phyloP scores from a whole-genome alignment of 2,797 vertebrate genomes.

The Danio albolineatus region DNA sequence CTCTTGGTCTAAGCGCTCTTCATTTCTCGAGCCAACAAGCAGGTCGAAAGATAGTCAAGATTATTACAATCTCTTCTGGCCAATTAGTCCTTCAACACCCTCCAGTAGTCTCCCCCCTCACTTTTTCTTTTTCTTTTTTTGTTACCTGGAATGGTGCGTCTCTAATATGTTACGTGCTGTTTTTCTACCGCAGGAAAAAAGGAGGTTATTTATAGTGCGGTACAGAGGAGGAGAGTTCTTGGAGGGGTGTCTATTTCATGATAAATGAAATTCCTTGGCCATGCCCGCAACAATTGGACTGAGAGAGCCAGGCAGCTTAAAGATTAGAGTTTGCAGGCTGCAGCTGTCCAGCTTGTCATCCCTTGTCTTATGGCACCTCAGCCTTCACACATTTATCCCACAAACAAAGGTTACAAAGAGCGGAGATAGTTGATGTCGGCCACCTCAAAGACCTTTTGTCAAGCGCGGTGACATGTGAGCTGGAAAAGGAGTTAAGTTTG shows the following conservation, averaged over 20 bases:
- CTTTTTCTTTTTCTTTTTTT: neutral
- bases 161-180: slow-evolving; percentile 46
- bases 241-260: slow-evolving; percentile 70
- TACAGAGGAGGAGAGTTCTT: slow-evolving; percentile 66
- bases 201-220: slow-evolving; percentile 59
- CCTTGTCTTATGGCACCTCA: slow-evolving; percentile 57
- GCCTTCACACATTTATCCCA: slow-evolving; percentile 51
- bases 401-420: slow-evolving; percentile 49
- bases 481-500: slow-evolving; percentile 48
- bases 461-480: slow-evolving; percentile 42
- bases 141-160: slow-evolving; percentile 21
- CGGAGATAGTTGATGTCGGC: slow-evolving; percentile 46
- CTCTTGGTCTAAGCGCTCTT: slow-evolving; percentile 3
- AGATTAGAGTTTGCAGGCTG: slow-evolving; percentile 48
- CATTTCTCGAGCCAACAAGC: slow-evolving; percentile 3
- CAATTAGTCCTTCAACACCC: slow-evolving; percentile 27
- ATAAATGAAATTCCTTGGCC: slow-evolving; percentile 75
- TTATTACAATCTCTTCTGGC: neutral
- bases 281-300: slow-evolving; percentile 65
- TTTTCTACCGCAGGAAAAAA: slow-evolving; percentile 43
- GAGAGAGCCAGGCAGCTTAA: slow-evolving; percentile 56
- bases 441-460: slow-evolving; percentile 53
- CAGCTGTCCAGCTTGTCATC: slow-evolving; percentile 58
- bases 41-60: slow-evolving; percentile 14
- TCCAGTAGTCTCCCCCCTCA: neutral